These are phyloP conservation scores for Bucco capensis DNA, from an alignment of 2,113 vertebrate species.

Conservation along the genomic window DNA sequence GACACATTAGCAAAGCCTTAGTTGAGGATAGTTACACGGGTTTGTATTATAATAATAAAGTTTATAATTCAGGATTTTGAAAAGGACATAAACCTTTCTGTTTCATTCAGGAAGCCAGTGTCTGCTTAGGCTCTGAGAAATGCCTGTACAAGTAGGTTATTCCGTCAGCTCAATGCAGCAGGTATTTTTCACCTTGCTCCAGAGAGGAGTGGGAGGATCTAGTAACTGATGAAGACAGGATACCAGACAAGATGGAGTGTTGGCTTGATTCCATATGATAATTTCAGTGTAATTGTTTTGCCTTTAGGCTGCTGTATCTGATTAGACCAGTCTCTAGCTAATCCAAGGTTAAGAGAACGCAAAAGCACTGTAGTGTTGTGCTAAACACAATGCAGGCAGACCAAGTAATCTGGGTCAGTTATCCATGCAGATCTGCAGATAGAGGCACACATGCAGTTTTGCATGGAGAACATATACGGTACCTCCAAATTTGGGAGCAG, in stretches of 20 bases:
- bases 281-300: constrained; percentile 62
- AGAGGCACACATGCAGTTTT: neutral
- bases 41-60: neutral
- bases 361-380: constrained; percentile 45
- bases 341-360: constrained; percentile 43
- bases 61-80: neutral
- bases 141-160: neutral
- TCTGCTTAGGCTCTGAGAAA: neutral
- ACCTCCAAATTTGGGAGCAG: neutral
- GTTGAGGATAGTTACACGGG: neutral
- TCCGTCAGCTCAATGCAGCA: neutral
- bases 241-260: constrained; percentile 42
- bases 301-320: constrained; percentile 59
- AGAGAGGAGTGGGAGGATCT: constrained; percentile 43
- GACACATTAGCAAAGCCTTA: neutral
- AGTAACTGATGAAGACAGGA: constrained; percentile 40
- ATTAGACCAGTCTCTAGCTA: constrained; percentile 28
- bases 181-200: constrained; percentile 34
- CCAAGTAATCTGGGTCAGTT: constrained; percentile 18
- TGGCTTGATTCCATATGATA: constrained; percentile 56
- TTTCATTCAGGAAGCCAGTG: neutral
- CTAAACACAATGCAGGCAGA: constrained; percentile 12
- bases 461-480: neutral
- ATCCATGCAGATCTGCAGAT: constrained; percentile 24
- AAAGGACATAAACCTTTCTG: neutral